Evolutionary conservation across 2,888 invertebrate genomes (phyloP), one percentile per base, ranked within the genome.

Genomic region (Peribatodes rhomboidaria): DNA sequence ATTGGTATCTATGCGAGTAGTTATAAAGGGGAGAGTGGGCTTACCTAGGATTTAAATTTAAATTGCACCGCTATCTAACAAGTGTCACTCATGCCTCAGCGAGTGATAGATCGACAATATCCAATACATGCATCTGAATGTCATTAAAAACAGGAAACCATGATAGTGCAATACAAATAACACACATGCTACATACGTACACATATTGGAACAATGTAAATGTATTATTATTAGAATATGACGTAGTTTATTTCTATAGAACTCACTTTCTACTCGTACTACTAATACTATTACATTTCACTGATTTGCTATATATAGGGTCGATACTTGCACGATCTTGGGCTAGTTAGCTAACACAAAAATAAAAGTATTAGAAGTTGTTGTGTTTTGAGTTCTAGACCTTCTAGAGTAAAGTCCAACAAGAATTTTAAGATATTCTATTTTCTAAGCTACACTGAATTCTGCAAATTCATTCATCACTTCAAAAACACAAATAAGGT

Each of bases 41-140:
- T 80, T 77, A 79, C 76, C 79, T 79, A 84, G 85, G 85, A 87
- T 88, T 88, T 88, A 86, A 90, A 90, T 91, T 89, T 89, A 89
- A 90, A 91, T 91, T 88, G 86, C 60, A 41, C 39, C 52, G 83
- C 74, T 88, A 87, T 88, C 87, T 86, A 84, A 82, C 81, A 78
- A 84, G 81, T 85, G 90, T 89, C 90, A 87, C 79, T 83, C 84
- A 79, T 79, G 84, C 79, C 61, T 72, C 73, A 68, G 73, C 75
- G 78, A 81, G 83, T 90, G 91, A 91, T 89, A 81, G 92, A 92
- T 92, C 80, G 84, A 76, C 78, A 88, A 86, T 64, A 65, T 64
- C 52, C n/a, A 56, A 55, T 60, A 46, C 53, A 47, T 31, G 44
- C 61, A 56, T 60, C 27, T 42, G 59, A 59, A 41, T 52, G 39